Percentiles rank a stretch among this genome's conserved stretches.
These are phyloP conservation scores for Drosophila parvula DNA, from an alignment of 1,140 invertebrate genomes.

Conservation along the genomic window DNA sequence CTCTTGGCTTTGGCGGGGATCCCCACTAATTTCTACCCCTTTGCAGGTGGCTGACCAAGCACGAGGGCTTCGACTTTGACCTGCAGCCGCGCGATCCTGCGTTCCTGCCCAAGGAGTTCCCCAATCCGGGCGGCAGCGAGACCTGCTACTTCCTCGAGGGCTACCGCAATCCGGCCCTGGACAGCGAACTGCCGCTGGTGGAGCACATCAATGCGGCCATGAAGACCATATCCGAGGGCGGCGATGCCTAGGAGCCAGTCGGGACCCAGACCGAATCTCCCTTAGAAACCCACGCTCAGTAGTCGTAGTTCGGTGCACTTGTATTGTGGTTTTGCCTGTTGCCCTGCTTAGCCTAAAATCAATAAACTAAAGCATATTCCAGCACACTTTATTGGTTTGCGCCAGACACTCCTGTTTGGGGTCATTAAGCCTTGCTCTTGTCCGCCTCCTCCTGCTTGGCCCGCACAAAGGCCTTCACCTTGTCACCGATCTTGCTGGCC, in stretches of 20 bases:
- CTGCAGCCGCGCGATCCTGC: slow-evolving; percentile 90
- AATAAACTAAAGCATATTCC: slow-evolving; percentile 64
- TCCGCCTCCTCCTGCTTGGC: slow-evolving; percentile 56
- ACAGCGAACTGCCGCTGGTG: slow-evolving; percentile 86
- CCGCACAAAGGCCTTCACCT: slow-evolving; percentile 64
- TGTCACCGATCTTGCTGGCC: slow-evolving; percentile 76
- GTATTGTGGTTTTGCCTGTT: slow-evolving; percentile 60
- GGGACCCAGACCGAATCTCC: slow-evolving; percentile 3
- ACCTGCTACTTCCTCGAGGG: slow-evolving; percentile 94
- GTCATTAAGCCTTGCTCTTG: slow-evolving; percentile 31
- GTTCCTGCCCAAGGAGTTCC: slow-evolving; percentile 94
- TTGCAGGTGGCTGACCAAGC: slow-evolving; percentile 89
- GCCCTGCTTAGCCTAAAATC: slow-evolving; percentile 36
- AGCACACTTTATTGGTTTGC: slow-evolving; percentile 48
- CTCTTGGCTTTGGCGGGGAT: neutral
- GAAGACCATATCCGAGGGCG: slow-evolving; percentile 77
- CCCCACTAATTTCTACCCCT: neutral
- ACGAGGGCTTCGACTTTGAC: slow-evolving; percentile 90
- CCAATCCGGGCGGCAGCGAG: slow-evolving; percentile 88
- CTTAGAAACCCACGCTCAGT: slow-evolving; percentile 56
- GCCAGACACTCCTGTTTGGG: neutral
- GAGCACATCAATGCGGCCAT: slow-evolving; percentile 88
- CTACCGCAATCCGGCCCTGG: slow-evolving; percentile 90
- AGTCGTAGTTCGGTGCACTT: slow-evolving; percentile 72
- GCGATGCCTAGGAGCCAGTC: slow-evolving; percentile 56